A percentile compares a stretch with the other conserved stretches of the same genome.
Evolutionary conservation across 92 coral and sea anemone genomes (phyloP).

Genomic region (Epizoanthus stellaris): DNA sequence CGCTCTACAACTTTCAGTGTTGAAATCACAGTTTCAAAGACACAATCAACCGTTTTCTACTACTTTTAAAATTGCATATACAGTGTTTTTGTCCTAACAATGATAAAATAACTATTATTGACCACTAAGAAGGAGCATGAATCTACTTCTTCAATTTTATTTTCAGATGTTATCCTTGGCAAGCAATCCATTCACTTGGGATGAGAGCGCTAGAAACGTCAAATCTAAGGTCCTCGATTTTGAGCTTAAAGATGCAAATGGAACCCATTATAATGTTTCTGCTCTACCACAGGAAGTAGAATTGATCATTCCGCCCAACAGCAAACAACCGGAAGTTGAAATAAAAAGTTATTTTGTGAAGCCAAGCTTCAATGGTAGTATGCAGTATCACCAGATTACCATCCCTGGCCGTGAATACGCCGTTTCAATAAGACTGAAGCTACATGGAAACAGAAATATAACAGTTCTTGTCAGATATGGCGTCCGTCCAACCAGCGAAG

Average conservation of each 20-base stretch:
- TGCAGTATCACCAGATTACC: conserved; percentile 74
- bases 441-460: conserved; percentile 44
- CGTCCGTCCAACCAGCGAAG: conserved; percentile 63
- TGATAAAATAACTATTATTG: too few relatives aligned
- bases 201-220: conserved; percentile 68
- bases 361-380: conserved; percentile 76
- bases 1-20: too few relatives aligned
- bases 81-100: too few relatives aligned
- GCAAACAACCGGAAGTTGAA: conserved; percentile 2
- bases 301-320: conserved; percentile 62
- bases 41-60: too few relatives aligned
- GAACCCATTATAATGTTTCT: conserved; percentile 58
- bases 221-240: conserved; percentile 80
- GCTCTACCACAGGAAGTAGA: conserved; percentile 65
- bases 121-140: too few relatives aligned
- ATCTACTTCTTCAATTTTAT: background rate
- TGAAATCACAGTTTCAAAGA: too few relatives aligned
- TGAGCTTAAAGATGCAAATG: conserved; percentile 68
- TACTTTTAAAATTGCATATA: too few relatives aligned
- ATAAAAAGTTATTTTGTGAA: conserved; percentile 59
- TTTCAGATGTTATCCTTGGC: conserved; percentile 68
- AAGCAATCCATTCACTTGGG: conserved; percentile 87
- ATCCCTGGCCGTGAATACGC: conserved; percentile 81
- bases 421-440: conserved; percentile 62
- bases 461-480: conserved; percentile 74